These are phyloP conservation scores for Oxyruncus cristatus DNA, from an alignment of 2,113 vertebrate genomes.

Conservation along the genomic window DNA sequence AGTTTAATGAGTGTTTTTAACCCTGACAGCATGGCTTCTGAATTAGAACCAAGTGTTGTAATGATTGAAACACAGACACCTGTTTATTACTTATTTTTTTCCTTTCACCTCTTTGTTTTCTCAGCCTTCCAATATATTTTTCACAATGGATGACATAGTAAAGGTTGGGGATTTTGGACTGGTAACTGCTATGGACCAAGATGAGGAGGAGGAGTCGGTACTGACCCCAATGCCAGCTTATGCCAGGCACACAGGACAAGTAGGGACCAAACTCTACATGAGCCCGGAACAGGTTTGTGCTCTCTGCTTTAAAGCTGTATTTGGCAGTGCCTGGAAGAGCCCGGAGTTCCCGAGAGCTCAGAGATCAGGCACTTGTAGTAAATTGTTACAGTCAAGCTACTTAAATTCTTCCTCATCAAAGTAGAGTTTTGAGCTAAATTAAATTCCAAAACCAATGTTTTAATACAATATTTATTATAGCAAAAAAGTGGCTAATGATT, in stretches of 20 bases:
- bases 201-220: slow-evolving; percentile 86
- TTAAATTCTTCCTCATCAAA: not conserved
- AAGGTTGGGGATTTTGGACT: slow-evolving; percentile 98
- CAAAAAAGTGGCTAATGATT: not conserved
- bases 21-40: not conserved
- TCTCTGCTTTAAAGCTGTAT: not conserved
- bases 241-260: slow-evolving; percentile 94
- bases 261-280: slow-evolving; percentile 99
- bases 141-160: slow-evolving; percentile 95
- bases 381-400: not conserved
- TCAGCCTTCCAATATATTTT: slow-evolving; percentile 99
- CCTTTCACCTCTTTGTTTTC: not conserved
- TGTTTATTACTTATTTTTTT: not conserved
- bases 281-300: slow-evolving; percentile 94
- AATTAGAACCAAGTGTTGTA: not conserved
- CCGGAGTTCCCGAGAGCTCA: not conserved
- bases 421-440: not conserved
- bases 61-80: not conserved
- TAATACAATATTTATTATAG: not conserved
- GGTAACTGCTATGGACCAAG: slow-evolving; percentile 98
- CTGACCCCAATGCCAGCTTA: slow-evolving; percentile 92
- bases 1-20: not conserved
- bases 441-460: not conserved
- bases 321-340: not conserved
- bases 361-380: not conserved